phyloP scores from a whole-genome alignment of 2,113 vertebrate species.

The Toxostoma redivivum region DNA sequence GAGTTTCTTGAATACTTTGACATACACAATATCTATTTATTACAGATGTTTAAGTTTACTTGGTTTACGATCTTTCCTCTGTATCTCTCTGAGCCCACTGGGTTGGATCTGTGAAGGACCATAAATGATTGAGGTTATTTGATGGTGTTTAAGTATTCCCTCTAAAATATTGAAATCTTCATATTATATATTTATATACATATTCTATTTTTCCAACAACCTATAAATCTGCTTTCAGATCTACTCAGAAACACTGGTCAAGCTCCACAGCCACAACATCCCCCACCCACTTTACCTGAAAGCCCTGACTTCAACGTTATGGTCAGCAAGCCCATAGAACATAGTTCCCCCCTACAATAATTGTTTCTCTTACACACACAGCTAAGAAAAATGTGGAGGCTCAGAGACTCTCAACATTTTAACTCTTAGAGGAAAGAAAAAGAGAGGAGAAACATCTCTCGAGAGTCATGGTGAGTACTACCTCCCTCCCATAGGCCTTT shows the following conservation, averaged over 20 bases:
- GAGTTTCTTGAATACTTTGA: background rate
- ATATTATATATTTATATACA: too few species aligned
- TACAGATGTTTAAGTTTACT: background rate
- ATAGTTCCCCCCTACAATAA: background rate
- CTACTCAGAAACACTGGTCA: background rate
- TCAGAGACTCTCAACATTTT: too few species aligned
- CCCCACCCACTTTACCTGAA: background rate
- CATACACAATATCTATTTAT: background rate
- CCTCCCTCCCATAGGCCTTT: too few species aligned
- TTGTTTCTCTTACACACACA: background rate
- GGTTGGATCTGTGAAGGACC: background rate
- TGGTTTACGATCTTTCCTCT: background rate
- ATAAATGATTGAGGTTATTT: background rate
- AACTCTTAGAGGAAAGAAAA: too few species aligned
- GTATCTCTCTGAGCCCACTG: background rate
- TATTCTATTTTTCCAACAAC: background rate
- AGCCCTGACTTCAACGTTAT: background rate
- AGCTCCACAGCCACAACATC: background rate
- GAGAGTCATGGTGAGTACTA: too few species aligned
- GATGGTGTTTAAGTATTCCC: background rate
- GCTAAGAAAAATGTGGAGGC: background rate
- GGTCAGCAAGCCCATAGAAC: background rate
- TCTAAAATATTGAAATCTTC: background rate
- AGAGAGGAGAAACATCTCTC: too few species aligned
- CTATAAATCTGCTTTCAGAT: background rate